Percentiles rank a stretch among this genome's conserved stretches.
phyloP scores from a whole-genome alignment of 2,113 vertebrate genomes.

The Hipposideros armiger region DNA sequence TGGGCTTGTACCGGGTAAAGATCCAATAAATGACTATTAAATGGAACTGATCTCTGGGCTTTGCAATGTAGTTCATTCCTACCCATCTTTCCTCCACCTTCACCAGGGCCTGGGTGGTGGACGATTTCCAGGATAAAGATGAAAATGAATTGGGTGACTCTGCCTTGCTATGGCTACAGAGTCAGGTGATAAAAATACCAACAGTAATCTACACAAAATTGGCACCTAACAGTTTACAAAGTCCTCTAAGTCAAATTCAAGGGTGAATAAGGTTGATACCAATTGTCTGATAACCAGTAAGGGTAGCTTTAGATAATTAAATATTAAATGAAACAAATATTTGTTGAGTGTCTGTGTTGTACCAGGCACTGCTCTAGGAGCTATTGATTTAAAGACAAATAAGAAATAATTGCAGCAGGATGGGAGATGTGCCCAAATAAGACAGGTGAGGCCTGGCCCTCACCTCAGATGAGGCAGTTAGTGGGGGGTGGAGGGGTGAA shows the following conservation, averaged over 20 bases:
- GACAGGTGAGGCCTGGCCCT: fast-evolving
- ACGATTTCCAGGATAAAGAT: neutral
- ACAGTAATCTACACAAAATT: no score
- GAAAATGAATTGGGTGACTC: neutral
- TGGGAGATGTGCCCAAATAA: neutral
- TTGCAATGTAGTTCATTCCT: neutral
- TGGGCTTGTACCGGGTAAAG: neutral
- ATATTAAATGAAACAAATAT: neutral
- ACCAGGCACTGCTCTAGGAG: neutral
- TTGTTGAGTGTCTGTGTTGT: neutral
- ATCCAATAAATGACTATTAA: neutral
- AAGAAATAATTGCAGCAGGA: neutral
- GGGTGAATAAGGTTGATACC: neutral
- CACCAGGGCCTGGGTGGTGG: neutral
- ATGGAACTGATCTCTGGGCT: neutral
- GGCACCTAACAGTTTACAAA: neutral
- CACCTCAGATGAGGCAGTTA: neutral
- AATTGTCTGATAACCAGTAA: neutral
- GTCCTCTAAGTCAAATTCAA: neutral
- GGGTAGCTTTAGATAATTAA: neutral
- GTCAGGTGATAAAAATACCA: neutral
- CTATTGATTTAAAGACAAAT: neutral
- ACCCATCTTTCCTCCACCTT: neutral
- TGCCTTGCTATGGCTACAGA: neutral
- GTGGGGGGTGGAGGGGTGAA: no score